Base-by-base conservation (phyloP, 1,140 invertebrate species). In the Eueides isabella region DNA sequence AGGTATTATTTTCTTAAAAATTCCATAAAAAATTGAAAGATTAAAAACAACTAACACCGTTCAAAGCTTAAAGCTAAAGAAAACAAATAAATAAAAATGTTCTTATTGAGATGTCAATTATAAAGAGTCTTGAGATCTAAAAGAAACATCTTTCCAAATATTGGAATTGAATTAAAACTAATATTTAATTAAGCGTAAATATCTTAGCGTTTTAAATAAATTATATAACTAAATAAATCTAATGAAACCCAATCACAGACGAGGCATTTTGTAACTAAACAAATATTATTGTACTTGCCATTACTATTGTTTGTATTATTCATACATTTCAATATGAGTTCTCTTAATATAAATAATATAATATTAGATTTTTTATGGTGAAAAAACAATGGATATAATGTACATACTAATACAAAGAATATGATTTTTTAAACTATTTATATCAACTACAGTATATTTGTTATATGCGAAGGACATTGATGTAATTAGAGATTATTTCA, bases 191-290 rank as follows among this genome's bases (percentile, higher is more conserved):
- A 61, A 61, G 48, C 44, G 67, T 61, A 68, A 61, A 68, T 61
- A 68, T 33, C 67, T 68, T 61, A 68, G 55, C 55, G 19, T 6
- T 5, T 38, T 38, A 38, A 41, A 61, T 33, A 63, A 63, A 63
- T 68, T 19, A 68, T 28, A 68, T 31, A 44, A 61, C 67, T 68
- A 68, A 68, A 67, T 31, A 44, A 28, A n/a, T 48, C 61, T 61
- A 68, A 61, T 7, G 61, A 61, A 19, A 61, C 55, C 29, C 67
- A 61, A 68, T 61, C 67, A 68, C 30, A 68, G 29, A 61, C 5
- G 30, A 68, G 55, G 55, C 67, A 5, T 68, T 26, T 61, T 61
- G 44, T 48, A 19, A 55, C 55, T 63, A 28, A 30, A 28, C 16
- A 63, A 6, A 7, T 28, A n/a, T 16, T 28, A 61, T 68, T 68